Evolutionary conservation across 2,113 vertebrate species (phyloP).

Genomic region (Chloropsis cyanopogon): DNA sequence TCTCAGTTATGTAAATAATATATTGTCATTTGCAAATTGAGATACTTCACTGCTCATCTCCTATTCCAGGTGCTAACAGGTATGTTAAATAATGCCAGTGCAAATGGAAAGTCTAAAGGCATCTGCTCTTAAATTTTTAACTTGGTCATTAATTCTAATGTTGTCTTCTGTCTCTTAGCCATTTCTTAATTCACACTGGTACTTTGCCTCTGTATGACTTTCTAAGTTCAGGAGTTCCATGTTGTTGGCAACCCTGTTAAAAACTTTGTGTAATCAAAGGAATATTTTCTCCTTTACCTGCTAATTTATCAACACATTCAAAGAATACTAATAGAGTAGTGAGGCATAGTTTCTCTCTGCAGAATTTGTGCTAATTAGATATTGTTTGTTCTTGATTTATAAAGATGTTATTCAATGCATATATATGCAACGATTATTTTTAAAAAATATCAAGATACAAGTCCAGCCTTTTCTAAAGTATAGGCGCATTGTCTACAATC

Average conservation of each 20-base stretch:
- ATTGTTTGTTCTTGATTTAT: background rate
- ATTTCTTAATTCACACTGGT: background rate
- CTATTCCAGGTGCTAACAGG: conserved; percentile 8
- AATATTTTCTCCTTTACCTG: background rate
- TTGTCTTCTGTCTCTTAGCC: background rate
- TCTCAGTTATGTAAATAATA: conserved; percentile 7
- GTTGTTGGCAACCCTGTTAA: background rate
- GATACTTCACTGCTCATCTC: background rate
- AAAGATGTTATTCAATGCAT: background rate
- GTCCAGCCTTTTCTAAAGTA: background rate
- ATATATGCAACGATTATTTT: background rate
- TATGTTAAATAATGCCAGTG: conserved; percentile 39
- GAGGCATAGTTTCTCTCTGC: background rate
- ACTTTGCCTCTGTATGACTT: background rate
- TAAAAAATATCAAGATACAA: background rate
- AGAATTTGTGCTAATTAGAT: background rate
- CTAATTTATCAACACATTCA: background rate
- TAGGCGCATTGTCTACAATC: background rate
- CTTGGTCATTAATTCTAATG: conserved; percentile 4
- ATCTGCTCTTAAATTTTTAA: conserved; percentile 49
- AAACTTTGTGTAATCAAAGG: background rate
- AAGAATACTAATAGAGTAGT: background rate
- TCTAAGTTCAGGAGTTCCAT: background rate
- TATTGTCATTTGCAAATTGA: background rate
- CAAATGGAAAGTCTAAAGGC: background rate